Conservation (phyloP, 2,888 invertebrate species). For the Drosophila neotestacea region DNA sequence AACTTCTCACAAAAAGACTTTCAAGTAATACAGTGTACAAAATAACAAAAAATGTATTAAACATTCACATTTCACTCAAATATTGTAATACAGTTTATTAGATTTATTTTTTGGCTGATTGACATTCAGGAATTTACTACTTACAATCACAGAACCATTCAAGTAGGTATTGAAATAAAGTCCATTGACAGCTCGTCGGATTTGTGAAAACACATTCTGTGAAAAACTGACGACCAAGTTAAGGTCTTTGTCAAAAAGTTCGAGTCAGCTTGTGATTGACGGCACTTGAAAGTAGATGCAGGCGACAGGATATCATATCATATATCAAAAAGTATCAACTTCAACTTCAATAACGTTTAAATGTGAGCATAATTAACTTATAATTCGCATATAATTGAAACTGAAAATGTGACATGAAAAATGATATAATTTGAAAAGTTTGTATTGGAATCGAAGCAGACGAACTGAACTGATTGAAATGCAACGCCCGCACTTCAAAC, state of each 20-base stretch:
- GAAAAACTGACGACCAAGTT: slow-evolving; percentile 21
- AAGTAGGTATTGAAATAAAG: no score
- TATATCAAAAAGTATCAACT: neutral
- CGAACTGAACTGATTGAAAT: slow-evolving; percentile 14
- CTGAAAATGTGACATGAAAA: slow-evolving; percentile 18
- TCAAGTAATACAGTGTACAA: neutral
- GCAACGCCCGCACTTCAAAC: neutral
- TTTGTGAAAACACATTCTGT: neutral
- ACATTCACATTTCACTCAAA: no score
- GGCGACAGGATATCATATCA: neutral
- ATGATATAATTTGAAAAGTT: slow-evolving; percentile 38
- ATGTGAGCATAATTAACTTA: slow-evolving; percentile 8
- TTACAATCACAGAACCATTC: no score
- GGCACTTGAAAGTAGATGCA: neutral
- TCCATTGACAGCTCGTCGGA: neutral
- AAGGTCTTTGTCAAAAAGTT: slow-evolving; percentile 28
- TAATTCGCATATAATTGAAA: slow-evolving; percentile 23
- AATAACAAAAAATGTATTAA: no score
- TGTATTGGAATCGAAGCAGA: slow-evolving; percentile 6
- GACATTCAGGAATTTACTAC: no score
- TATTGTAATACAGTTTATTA: no score
- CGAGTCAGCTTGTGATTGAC: neutral
- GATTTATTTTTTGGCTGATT: no score
- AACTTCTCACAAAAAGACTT: neutral
- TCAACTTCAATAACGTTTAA: neutral